phyloP scores from a whole-genome alignment of 1,140 invertebrate species.

The Diabrotica virgifera region DNA sequence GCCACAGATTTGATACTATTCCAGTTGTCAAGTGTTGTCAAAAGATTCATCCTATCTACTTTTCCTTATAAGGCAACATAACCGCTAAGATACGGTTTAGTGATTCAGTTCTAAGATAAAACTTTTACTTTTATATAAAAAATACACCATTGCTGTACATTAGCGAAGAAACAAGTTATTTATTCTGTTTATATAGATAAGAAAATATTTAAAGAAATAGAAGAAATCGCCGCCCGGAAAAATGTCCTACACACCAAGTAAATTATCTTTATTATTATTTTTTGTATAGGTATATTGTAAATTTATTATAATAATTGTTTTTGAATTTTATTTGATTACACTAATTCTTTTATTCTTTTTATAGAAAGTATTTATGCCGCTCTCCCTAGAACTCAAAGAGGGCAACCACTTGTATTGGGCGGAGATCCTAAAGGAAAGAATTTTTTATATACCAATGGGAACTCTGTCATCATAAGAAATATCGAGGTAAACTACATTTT shows the following conservation, averaged over 20 bases:
- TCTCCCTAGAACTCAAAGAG: slow-evolving; percentile 87
- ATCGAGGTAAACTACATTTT: slow-evolving; percentile 70
- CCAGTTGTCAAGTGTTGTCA: too few relatives aligned
- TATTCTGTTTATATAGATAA: slow-evolving; percentile 1
- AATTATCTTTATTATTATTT: slow-evolving; percentile 14
- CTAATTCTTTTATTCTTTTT: slow-evolving; percentile 36
- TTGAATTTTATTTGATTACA: background rate
- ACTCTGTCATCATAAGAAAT: slow-evolving; percentile 95
- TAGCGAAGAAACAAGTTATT: background rate
- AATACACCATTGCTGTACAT: slow-evolving; percentile 13
- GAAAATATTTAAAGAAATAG: background rate
- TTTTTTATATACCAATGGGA: slow-evolving; percentile 96
- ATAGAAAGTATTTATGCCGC: slow-evolving; percentile 88
- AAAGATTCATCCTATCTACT: slow-evolving; percentile 1
- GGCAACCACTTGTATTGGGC: slow-evolving; percentile 89
- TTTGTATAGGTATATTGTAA: slow-evolving; percentile 14
- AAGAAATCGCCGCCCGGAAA: slow-evolving; percentile 6
- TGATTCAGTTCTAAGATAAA: slow-evolving; percentile 17
- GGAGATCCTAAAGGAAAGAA: slow-evolving; percentile 96
- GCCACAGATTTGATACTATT: too few relatives aligned
- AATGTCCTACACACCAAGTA: slow-evolving; percentile 38
- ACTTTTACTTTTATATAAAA: slow-evolving; percentile 14
- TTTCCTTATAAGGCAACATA: slow-evolving; percentile 41
- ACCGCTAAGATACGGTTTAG: slow-evolving; percentile 30
- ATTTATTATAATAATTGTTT: slow-evolving; percentile 5